Percentiles rank a stretch among this genome's conserved stretches.
phyloP scores from a whole-genome alignment of 2,797 vertebrate species.

The Melanogrammus aeglefinus region DNA sequence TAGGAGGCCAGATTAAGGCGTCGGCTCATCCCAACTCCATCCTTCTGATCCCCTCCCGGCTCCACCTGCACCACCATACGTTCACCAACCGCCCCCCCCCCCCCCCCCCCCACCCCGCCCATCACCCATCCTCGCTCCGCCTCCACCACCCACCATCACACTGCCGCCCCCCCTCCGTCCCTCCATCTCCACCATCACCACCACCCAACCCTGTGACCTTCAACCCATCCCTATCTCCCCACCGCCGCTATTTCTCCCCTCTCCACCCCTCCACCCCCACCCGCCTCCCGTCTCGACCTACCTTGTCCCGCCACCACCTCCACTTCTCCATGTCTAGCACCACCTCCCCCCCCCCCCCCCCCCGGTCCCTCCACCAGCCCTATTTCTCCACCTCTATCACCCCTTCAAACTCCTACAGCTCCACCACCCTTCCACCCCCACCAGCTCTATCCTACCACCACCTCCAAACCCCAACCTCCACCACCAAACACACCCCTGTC shows the following conservation, averaged over 20 bases:
- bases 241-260: no score
- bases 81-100: no score
- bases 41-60: not conserved
- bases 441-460: conserved; percentile 15
- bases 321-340: no score
- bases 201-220: no score
- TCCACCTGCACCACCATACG: not conserved
- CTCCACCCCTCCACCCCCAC: no score
- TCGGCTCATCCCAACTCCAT: not conserved
- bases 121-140: no score
- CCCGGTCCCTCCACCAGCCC: conserved; percentile 29
- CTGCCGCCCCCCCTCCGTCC: no score
- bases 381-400: conserved; percentile 28
- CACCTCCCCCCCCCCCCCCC: conserved; percentile 21
- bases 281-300: no score
- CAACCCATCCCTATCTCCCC: no score
- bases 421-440: not conserved
- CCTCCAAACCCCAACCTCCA: conserved; percentile 32
- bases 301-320: no score
- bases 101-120: no score
- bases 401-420: not conserved
- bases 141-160: not conserved
- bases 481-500: not conserved
- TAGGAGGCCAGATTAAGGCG: not conserved
- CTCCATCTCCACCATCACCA: no score